Conservation (phyloP, 2,113 vertebrate genomes). For the Asarcornis scutulata region DNA sequence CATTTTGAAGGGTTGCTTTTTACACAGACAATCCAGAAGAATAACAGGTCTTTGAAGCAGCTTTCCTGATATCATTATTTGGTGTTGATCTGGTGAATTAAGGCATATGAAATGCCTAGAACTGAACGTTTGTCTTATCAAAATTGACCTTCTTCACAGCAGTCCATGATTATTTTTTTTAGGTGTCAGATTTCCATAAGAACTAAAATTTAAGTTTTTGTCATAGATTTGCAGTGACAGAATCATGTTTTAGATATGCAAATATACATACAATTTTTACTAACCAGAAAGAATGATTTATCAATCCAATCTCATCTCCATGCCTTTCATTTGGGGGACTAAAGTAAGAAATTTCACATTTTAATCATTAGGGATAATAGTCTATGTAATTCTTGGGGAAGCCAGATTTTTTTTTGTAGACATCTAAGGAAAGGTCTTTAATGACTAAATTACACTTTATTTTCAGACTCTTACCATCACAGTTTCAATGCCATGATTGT, state of each 20-base stretch:
- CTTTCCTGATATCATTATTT: neutral
- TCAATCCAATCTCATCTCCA: neutral
- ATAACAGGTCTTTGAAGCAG: neutral
- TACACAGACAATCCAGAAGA: neutral
- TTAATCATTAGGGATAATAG: neutral
- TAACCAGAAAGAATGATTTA: neutral
- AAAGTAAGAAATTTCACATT: neutral
- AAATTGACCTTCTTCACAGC: neutral
- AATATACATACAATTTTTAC: constrained; percentile 4
- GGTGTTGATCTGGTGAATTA: neutral
- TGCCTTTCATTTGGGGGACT: neutral
- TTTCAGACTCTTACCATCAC: neutral
- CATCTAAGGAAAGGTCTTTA: neutral
- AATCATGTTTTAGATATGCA: constrained; percentile 17
- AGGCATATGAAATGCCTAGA: neutral
- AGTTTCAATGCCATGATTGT: neutral
- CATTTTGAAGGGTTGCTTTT: neutral
- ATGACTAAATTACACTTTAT: neutral
- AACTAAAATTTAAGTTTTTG: neutral
- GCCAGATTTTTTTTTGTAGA: neutral
- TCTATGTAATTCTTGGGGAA: neutral
- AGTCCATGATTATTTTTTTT: neutral
- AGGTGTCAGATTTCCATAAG: neutral
- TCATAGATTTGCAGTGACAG: neutral
- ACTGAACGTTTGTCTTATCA: neutral